Evolutionary conservation across 2,113 vertebrate genomes (phyloP).

Genomic region (Tachycineta bicolor): DNA sequence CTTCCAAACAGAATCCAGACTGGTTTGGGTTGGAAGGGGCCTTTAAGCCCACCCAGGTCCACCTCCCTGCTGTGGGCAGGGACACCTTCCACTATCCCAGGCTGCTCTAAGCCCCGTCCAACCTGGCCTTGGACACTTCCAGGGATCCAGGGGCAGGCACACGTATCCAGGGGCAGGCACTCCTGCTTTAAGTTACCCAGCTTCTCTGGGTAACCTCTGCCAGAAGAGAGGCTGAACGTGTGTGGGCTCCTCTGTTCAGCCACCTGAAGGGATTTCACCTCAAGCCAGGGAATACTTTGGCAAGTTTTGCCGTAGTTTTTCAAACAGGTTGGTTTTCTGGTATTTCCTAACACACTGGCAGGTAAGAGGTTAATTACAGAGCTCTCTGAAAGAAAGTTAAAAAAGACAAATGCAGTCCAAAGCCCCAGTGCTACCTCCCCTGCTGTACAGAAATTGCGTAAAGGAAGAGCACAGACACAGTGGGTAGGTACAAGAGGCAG

Average conservation of each 20-base stretch:
- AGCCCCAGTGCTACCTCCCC: neutral
- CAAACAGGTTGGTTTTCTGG: neutral
- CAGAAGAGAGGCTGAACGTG: neutral
- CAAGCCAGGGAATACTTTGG: neutral
- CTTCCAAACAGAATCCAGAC: neutral
- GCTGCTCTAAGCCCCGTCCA: neutral
- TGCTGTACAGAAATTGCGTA: neutral
- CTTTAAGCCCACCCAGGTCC: neutral
- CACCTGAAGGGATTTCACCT: neutral
- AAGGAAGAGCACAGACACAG: neutral
- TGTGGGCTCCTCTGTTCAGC: neutral
- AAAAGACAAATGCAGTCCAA: neutral
- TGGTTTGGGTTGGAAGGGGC: neutral
- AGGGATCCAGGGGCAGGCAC: neutral
- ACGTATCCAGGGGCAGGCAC: neutral
- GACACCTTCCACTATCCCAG: neutral
- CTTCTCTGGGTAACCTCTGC: neutral
- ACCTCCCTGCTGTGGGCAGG: neutral
- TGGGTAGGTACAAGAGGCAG: neutral
- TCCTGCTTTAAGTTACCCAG: neutral
- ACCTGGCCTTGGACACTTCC: neutral
- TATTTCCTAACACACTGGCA: neutral
- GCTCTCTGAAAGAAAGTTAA: neutral
- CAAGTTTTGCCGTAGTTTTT: neutral
- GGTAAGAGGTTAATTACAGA: neutral